Evolutionary conservation across 2,113 vertebrate species (phyloP).

Genomic region (Eulemur rufifrons): DNA sequence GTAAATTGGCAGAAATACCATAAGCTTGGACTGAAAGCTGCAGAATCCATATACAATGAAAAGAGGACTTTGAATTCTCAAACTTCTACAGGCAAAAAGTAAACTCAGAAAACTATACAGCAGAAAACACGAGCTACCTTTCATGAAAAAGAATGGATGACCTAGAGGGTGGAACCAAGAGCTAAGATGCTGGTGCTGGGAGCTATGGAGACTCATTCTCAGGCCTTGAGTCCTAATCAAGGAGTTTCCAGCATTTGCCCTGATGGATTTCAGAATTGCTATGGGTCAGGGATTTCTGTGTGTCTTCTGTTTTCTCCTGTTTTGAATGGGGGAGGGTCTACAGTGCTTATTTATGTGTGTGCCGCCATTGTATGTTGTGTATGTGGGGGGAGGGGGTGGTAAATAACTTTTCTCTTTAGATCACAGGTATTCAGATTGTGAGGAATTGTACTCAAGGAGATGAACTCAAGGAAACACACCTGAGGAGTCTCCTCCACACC

Average conservation of each 20-base stretch:
- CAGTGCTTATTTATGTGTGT: neutral
- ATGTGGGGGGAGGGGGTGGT: too few relatives aligned
- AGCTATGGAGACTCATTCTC: neutral
- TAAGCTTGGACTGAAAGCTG: neutral
- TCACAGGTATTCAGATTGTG: neutral
- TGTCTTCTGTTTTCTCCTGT: neutral
- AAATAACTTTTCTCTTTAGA: neutral
- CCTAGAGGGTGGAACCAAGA: neutral
- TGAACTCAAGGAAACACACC: neutral
- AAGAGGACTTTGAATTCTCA: neutral
- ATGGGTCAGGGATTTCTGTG: too few relatives aligned
- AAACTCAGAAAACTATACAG: neutral
- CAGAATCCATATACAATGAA: neutral
- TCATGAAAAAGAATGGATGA: neutral
- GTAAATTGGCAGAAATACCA: neutral
- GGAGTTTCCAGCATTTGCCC: neutral
- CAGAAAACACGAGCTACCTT: neutral
- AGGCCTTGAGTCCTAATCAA: neutral
- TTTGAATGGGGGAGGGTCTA: neutral
- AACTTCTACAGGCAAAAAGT: neutral
- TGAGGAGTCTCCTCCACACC: neutral
- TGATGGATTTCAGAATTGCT: neutral
- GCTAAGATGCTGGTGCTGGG: neutral
- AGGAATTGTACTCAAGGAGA: neutral
- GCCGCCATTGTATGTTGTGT: neutral